phyloP scores from a whole-genome alignment of 2,113 vertebrate genomes.

The Psilopsiagon aymara region DNA sequence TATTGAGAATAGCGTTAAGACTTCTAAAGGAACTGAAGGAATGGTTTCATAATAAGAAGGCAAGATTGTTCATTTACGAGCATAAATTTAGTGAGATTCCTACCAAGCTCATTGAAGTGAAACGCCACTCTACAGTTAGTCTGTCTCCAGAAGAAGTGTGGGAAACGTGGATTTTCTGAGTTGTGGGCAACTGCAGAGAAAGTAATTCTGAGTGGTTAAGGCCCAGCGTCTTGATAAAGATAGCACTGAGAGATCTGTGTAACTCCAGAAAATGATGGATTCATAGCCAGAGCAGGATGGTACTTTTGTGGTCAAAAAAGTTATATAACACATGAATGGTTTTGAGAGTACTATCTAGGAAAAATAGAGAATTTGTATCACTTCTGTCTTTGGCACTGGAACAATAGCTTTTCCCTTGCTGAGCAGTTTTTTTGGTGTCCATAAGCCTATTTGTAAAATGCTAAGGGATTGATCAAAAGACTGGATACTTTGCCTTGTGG shows the following conservation, averaged over 20 bases:
- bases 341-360: neutral
- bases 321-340: neutral
- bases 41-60: neutral
- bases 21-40: neutral
- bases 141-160: neutral
- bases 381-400: neutral
- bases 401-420: neutral
- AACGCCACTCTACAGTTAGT: neutral
- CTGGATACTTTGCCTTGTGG: constrained; percentile 27
- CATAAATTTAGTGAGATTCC: neutral
- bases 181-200: neutral
- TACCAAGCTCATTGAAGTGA: neutral
- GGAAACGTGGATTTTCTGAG: fast-evolving
- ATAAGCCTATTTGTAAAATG: constrained; percentile 31
- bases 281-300: neutral
- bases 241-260: neutral
- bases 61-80: neutral
- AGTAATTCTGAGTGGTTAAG: neutral
- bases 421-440: neutral
- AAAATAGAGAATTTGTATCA: neutral
- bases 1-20: neutral
- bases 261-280: neutral
- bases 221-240: neutral
- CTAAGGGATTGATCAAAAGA: constrained; percentile 31
- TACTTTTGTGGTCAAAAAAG: neutral